Percentiles rank a stretch among this genome's conserved stretches.
Conservation (phyloP, 1,140 invertebrate genomes). For the Philopotamus ludificatus region DNA sequence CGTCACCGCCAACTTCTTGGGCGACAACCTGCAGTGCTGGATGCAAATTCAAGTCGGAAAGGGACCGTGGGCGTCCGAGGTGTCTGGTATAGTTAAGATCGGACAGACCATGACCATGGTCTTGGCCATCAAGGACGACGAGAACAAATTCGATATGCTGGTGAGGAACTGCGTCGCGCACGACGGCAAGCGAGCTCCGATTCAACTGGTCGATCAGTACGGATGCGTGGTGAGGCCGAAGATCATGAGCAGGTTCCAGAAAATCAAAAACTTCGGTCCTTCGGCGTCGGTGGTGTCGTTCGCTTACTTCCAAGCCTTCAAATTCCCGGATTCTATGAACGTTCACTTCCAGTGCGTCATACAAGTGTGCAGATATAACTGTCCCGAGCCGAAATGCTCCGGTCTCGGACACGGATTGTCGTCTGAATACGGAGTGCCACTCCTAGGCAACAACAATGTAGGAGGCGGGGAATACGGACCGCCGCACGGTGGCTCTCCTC, state of each 20-base stretch:
- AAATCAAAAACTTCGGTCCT: conserved; percentile 93
- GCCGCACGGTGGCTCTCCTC: conserved; percentile 59
- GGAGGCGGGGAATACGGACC: conserved; percentile 67
- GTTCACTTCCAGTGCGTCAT: conserved; percentile 97
- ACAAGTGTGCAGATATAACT: conserved; percentile 91
- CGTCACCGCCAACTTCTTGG: conserved; percentile 90
- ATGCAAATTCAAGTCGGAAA: conserved; percentile 96
- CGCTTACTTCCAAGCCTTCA: conserved; percentile 95
- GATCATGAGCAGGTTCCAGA: conserved; percentile 93
- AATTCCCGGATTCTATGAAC: conserved; percentile 96
- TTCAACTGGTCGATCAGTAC: conserved; percentile 88
- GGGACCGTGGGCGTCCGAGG: conserved; percentile 92
- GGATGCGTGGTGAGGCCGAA: conserved; percentile 91
- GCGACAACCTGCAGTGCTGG: conserved; percentile 93
- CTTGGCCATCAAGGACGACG: conserved; percentile 90
- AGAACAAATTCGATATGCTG: conserved; percentile 94
- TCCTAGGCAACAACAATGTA: conserved; percentile 59
- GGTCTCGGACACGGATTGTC: conserved; percentile 62
- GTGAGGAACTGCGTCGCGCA: conserved; percentile 92
- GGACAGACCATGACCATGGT: conserved; percentile 97
- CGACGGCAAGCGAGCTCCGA: conserved; percentile 88
- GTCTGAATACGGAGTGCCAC: conserved; percentile 68
- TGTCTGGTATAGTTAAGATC: conserved; percentile 92
- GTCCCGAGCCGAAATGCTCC: conserved; percentile 83
- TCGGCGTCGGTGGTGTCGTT: conserved; percentile 91